Percentiles rank a stretch among this genome's conserved stretches.
Conservation (phyloP, 2,797 vertebrate species). For the Rhynchonycteris naso region DNA sequence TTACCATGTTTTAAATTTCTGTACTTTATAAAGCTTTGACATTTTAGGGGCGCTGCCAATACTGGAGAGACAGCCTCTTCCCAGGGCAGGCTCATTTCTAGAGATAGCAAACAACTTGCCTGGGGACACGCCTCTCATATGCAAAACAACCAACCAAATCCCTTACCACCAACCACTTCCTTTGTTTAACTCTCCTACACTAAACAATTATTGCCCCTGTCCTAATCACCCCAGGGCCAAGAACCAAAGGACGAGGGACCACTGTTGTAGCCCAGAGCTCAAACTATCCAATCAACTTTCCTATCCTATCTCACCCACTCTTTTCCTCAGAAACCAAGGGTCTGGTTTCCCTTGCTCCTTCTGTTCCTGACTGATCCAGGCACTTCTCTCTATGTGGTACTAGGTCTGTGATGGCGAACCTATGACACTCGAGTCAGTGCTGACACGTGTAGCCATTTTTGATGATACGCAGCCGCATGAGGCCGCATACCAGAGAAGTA, state of each 20-base stretch:
- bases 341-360: neutral
- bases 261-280: neutral
- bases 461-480: too few species aligned
- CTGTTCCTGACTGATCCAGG: neutral
- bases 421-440: too few species aligned
- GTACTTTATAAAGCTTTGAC: constrained; percentile 33
- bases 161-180: neutral
- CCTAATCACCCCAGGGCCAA: neutral
- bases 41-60: constrained; percentile 29
- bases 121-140: neutral
- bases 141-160: constrained; percentile 15
- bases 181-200: constrained; percentile 15
- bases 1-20: constrained; percentile 9
- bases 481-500: too few species aligned
- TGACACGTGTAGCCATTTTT: too few species aligned
- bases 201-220: neutral
- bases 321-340: neutral
- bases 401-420: too few species aligned
- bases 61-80: neutral
- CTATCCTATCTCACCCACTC: neutral
- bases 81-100: constrained; percentile 34
- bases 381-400: neutral
- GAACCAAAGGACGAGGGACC: constrained; percentile 4
- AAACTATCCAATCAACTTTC: neutral
- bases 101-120: neutral